Percentiles rank a stretch among this genome's conserved stretches.
Evolutionary conservation across 2,113 vertebrate species (phyloP).

Genomic region (Chaetorhynchus papuensis): DNA sequence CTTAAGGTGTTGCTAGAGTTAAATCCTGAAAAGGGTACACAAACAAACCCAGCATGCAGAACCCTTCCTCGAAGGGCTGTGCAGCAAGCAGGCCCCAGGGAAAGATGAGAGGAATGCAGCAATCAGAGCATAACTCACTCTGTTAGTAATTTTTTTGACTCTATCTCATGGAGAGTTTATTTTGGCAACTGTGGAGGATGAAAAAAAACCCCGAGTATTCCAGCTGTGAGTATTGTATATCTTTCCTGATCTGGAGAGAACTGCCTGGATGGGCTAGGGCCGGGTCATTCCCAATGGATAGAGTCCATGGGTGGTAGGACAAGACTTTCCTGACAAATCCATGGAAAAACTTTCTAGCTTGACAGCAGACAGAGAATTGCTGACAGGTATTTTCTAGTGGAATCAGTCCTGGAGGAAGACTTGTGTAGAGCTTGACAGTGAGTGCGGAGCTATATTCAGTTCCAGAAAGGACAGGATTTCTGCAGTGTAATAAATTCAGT

Average conservation of each 20-base stretch:
- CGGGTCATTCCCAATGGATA: background rate
- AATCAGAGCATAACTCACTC: constrained; percentile 16
- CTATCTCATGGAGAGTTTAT: constrained; percentile 37
- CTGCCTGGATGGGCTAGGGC: background rate
- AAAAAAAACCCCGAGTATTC: background rate
- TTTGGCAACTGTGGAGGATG: constrained; percentile 19
- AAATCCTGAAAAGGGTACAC: constrained; percentile 1
- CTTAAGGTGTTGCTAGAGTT: constrained; percentile 32
- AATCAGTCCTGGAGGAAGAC: background rate
- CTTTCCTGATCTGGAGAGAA: background rate
- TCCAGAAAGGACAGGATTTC: background rate
- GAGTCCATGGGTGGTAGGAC: background rate
- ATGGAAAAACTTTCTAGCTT: background rate
- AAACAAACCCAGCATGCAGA: background rate
- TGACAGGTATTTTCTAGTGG: background rate
- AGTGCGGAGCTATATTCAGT: background rate
- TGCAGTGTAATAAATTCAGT: background rate
- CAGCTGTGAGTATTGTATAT: background rate
- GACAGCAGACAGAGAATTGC: background rate
- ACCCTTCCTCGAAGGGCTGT: constrained; percentile 1
- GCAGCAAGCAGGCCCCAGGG: background rate
- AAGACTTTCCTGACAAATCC: background rate
- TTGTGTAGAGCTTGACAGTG: background rate
- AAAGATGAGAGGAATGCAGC: background rate
- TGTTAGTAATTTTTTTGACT: background rate